phyloP scores from a whole-genome alignment of 1,140 invertebrate genomes.

The Metopolophium dirhodum region DNA sequence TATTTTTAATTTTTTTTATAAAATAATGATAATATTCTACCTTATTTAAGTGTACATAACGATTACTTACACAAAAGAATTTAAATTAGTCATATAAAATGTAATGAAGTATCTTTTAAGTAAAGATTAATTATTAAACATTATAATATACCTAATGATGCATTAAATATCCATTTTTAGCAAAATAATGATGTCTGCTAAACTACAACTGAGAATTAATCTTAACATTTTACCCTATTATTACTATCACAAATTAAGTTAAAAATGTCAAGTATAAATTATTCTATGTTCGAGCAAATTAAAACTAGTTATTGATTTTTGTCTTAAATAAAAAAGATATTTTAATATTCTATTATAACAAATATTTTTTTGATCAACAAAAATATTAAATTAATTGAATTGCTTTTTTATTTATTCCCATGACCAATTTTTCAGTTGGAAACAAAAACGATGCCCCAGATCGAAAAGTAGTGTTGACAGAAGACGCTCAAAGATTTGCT shows the following conservation, averaged over 20 bases:
- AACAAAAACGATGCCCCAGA: constrained; percentile 99
- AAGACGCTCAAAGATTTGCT: constrained; percentile 96
- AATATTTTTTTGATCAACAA: not conserved
- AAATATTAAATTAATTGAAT: not conserved
- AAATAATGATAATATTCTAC: not conserved
- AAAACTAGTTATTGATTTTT: too few relatives aligned
- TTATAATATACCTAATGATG: not conserved
- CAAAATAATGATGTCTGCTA: too few relatives aligned
- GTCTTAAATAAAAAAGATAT: too few relatives aligned
- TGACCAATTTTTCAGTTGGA: constrained; percentile 77
- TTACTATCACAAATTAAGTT: not conserved
- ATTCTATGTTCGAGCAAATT: not conserved
- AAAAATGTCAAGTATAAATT: not conserved
- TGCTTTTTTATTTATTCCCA: not conserved
- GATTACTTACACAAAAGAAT: not conserved
- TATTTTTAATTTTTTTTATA: not conserved
- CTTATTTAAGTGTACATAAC: not conserved
- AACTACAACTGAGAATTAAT: not conserved
- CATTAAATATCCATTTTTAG: too few relatives aligned
- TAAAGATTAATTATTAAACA: not conserved
- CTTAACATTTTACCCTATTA: not conserved
- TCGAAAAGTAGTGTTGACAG: constrained; percentile 93
- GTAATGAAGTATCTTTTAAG: not conserved
- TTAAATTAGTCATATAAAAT: not conserved
- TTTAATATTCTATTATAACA: not conserved